Percentiles rank a stretch among this genome's conserved stretches.
Evolutionary conservation across 2,888 invertebrate genomes (phyloP).

Genomic region (Watsonalla cultraria): DNA sequence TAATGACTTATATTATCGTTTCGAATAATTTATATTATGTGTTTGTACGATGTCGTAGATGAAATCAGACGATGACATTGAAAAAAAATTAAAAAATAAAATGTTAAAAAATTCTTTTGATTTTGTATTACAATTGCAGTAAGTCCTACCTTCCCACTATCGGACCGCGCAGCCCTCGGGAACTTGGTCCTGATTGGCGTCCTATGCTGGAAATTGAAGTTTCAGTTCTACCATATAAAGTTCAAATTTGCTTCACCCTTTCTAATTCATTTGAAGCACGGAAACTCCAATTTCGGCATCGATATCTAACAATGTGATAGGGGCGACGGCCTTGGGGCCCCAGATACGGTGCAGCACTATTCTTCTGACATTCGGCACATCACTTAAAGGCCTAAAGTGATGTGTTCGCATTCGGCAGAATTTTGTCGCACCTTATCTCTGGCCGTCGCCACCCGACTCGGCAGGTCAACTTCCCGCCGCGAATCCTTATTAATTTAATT

Average conservation of each 20-base stretch:
- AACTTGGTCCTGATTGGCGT: conserved; percentile 51
- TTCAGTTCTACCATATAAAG: conserved; percentile 18
- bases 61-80: conserved; percentile 68
- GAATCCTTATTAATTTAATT: conserved; percentile 32
- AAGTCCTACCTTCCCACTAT: conserved; percentile 52
- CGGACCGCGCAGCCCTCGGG: conserved; percentile 46
- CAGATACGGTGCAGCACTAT: conserved; percentile 55
- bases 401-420: conserved; percentile 62
- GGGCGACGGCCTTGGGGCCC: conserved; percentile 70
- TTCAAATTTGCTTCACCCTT: background rate
- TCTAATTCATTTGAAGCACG: conserved; percentile 8
- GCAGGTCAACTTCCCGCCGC: conserved; percentile 55
- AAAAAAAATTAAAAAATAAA: conserved; percentile 75
- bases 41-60: conserved; percentile 74
- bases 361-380: conserved; percentile 58
- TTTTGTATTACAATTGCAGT: conserved; percentile 60
- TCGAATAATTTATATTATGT: conserved; percentile 76
- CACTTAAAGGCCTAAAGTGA: conserved; percentile 75
- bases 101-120: conserved; percentile 64
- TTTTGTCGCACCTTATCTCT: conserved; percentile 57
- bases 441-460: conserved; percentile 61
- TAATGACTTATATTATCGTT: conserved; percentile 76
- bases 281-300: conserved; percentile 49
- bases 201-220: conserved; percentile 50
- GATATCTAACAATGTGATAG: conserved; percentile 47